Percentiles rank a stretch among this genome's conserved stretches.
These are phyloP conservation scores for Corythornis vintsioides DNA, from an alignment of 2,113 vertebrate genomes.

Conservation along the genomic window DNA sequence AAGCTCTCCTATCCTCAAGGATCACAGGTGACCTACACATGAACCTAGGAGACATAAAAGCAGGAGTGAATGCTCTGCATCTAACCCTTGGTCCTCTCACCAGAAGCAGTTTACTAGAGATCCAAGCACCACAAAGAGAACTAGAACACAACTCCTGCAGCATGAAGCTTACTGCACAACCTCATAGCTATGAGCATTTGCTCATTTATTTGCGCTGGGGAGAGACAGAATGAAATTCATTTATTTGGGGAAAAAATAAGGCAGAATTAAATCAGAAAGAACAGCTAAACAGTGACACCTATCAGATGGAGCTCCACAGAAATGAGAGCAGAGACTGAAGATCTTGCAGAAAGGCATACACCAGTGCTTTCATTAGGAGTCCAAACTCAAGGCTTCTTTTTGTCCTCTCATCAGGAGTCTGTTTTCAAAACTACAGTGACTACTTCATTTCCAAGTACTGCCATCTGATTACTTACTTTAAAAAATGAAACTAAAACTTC, in stretches of 20 bases:
- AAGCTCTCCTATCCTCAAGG: conserved; percentile 1
- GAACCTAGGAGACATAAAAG: conserved; percentile 1
- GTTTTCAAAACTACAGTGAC: neutral
- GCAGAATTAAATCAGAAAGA: neutral
- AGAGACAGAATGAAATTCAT: neutral
- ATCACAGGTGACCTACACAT: neutral
- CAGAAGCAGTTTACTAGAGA: neutral
- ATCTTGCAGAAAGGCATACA: neutral
- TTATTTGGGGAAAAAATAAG: too few relatives aligned
- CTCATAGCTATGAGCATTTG: neutral
- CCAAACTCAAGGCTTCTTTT: neutral
- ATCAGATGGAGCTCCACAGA: neutral
- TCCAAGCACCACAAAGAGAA: neutral
- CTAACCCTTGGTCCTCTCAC: neutral
- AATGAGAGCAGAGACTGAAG: neutral
- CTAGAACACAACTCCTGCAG: neutral
- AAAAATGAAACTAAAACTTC: neutral
- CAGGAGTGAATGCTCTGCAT: neutral
- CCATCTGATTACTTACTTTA: neutral
- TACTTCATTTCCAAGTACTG: neutral
- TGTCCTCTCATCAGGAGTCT: neutral
- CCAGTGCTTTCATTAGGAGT: neutral
- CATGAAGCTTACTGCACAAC: neutral
- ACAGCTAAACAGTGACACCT: fast-evolving
- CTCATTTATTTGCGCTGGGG: neutral